phyloP scores from a whole-genome alignment of 2,797 vertebrate species.

The Hozukius guyotensis region DNA sequence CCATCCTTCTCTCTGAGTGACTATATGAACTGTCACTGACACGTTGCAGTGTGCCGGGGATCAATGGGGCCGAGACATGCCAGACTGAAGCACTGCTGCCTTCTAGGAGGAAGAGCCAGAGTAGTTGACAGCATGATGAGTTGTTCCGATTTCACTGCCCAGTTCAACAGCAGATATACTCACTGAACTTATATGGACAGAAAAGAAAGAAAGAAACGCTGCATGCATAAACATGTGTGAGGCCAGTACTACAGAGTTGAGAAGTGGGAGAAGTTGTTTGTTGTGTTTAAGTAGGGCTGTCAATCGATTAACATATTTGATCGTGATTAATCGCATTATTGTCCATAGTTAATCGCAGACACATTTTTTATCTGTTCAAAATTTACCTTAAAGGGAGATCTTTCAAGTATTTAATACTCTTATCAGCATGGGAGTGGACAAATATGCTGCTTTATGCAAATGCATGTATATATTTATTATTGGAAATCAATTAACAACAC shows the following conservation, averaged over 20 bases:
- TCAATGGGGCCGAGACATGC: background rate
- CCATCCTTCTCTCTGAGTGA: conserved; percentile 18
- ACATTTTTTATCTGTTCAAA: too few relatives aligned
- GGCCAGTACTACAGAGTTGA: background rate
- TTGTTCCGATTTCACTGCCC: background rate
- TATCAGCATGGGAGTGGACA: too few relatives aligned
- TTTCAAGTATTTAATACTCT: too few relatives aligned
- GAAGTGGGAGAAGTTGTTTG: background rate
- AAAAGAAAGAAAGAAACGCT: background rate
- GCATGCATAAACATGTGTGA: background rate
- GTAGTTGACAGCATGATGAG: conserved; percentile 27
- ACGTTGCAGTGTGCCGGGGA: conserved; percentile 12
- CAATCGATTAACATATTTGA: too few relatives aligned
- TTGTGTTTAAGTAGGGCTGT: background rate
- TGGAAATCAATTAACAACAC: too few relatives aligned
- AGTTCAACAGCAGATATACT: background rate
- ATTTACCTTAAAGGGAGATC: too few relatives aligned
- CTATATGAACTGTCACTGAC: conserved; percentile 39
- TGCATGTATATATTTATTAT: too few relatives aligned
- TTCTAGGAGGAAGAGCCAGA: conserved; percentile 20
- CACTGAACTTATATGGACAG: background rate
- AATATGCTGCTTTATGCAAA: too few relatives aligned
- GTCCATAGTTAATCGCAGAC: too few relatives aligned
- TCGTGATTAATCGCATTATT: too few relatives aligned
- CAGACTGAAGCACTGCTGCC: background rate